Percentiles rank a stretch among this genome's conserved stretches.
Conservation (phyloP, 1,140 invertebrate species). For the Protaetia brevitarsis region DNA sequence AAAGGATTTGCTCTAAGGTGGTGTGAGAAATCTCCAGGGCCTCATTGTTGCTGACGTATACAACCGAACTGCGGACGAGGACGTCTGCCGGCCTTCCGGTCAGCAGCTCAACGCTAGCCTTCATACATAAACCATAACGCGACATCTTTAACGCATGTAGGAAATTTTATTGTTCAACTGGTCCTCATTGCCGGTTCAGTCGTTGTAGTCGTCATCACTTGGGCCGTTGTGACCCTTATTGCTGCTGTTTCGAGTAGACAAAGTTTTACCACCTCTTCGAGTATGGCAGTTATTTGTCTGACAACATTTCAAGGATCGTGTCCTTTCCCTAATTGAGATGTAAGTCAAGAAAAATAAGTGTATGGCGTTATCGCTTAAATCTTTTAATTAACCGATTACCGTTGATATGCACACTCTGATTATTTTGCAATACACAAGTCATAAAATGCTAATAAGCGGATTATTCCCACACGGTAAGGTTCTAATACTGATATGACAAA, state of each 20-base stretch:
- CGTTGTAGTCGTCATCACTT: background rate
- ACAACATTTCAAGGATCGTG: background rate
- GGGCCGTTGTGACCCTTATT: background rate
- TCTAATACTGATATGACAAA: too few species aligned
- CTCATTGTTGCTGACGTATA: conserved; percentile 38
- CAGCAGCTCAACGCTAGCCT: background rate
- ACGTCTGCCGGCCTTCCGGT: conserved; percentile 3
- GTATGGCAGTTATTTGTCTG: background rate
- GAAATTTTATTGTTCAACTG: background rate
- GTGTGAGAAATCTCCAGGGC: conserved; percentile 32
- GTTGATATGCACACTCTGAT: too few species aligned
- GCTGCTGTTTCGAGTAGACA: background rate
- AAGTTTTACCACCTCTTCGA: background rate
- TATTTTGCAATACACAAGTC: too few species aligned
- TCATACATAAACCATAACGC: conserved; percentile 22
- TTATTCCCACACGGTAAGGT: too few species aligned
- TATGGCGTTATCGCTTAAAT: too few species aligned
- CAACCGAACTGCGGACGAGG: conserved; percentile 19
- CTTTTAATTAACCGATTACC: too few species aligned
- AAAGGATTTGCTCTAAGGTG: conserved; percentile 37
- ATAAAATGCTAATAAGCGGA: too few species aligned
- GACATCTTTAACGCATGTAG: conserved; percentile 21
- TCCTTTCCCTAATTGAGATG: too few species aligned
- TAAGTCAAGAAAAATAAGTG: too few species aligned
- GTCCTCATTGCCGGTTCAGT: conserved; percentile 1